These are phyloP conservation scores for Bombus vancouverensis DNA, from an alignment of 1,140 invertebrate species.

Conservation along the genomic window DNA sequence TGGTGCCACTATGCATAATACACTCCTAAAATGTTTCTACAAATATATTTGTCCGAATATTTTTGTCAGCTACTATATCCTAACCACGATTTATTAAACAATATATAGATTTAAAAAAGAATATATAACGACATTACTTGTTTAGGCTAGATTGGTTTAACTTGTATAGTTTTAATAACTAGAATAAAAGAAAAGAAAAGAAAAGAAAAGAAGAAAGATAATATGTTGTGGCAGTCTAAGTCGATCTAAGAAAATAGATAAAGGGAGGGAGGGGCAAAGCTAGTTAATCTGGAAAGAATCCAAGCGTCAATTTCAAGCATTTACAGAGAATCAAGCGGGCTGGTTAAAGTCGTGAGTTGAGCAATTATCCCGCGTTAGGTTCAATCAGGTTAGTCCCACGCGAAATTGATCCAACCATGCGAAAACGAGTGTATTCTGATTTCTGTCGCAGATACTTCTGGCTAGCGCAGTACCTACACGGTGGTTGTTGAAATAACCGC, in stretches of 20 bases:
- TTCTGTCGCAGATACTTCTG: conserved; percentile 71
- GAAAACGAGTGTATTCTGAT: conserved; percentile 64
- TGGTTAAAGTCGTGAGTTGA: conserved; percentile 9
- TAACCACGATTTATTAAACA: too few relatives aligned
- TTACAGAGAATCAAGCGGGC: conserved; percentile 29
- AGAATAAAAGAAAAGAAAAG: neutral
- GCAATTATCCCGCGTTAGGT: conserved; percentile 56
- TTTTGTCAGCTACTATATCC: too few relatives aligned
- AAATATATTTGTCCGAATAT: too few relatives aligned
- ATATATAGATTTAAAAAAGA: too few relatives aligned
- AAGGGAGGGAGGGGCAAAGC: neutral
- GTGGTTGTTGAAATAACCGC: conserved; percentile 18
- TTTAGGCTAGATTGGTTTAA: too few relatives aligned
- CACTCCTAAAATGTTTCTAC: too few relatives aligned
- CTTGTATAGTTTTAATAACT: too few relatives aligned
- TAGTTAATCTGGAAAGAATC: conserved; percentile 7
- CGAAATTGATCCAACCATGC: conserved; percentile 56
- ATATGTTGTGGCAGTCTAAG: too few relatives aligned
- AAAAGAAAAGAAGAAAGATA: neutral
- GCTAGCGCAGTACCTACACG: conserved; percentile 67
- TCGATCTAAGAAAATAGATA: too few relatives aligned
- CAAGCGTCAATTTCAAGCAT: neutral
- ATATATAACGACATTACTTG: too few relatives aligned
- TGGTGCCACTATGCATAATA: too few relatives aligned
- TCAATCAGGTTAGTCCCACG: conserved; percentile 51